Conservation (phyloP, 2,797 vertebrate genomes). For the Sebastes hubbsi region DNA sequence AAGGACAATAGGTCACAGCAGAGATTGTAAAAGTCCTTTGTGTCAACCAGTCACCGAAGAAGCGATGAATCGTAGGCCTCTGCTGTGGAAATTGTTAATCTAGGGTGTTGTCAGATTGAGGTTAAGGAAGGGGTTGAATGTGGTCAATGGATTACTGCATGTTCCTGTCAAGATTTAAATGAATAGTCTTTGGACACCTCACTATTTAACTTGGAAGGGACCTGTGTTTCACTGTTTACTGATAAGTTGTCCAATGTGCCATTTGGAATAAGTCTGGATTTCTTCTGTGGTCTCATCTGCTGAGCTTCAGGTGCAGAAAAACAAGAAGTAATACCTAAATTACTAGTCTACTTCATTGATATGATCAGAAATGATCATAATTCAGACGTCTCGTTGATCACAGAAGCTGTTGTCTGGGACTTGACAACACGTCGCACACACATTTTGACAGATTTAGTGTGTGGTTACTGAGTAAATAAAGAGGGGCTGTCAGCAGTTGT, state of each 20-base stretch:
- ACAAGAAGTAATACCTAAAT: neutral
- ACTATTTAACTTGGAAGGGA: conserved; percentile 65
- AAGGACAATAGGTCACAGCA: neutral
- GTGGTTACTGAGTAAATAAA: conserved; percentile 54
- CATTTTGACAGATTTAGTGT: conserved; percentile 17
- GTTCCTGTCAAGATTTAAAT: conserved; percentile 57
- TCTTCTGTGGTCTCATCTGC: neutral
- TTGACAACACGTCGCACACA: neutral
- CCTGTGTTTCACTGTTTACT: conserved; percentile 57
- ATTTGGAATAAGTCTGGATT: conserved; percentile 58
- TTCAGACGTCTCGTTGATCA: neutral
- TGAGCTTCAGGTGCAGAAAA: neutral
- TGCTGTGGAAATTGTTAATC: conserved; percentile 23
- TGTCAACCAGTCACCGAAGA: neutral
- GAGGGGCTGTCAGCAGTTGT: conserved; percentile 50
- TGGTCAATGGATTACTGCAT: conserved; percentile 43
- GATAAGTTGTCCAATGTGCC: conserved; percentile 49
- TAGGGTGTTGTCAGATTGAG: conserved; percentile 43
- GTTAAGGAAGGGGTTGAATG: conserved; percentile 41
- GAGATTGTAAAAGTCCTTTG: neutral
- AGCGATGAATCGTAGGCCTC: neutral
- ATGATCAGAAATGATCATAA: neutral
- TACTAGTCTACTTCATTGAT: neutral
- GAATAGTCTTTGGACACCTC: conserved; percentile 38
- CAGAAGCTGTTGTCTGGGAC: conserved; percentile 17